Evolutionary conservation across 2,113 vertebrate species (phyloP).

Genomic region (Strix uralensis): DNA sequence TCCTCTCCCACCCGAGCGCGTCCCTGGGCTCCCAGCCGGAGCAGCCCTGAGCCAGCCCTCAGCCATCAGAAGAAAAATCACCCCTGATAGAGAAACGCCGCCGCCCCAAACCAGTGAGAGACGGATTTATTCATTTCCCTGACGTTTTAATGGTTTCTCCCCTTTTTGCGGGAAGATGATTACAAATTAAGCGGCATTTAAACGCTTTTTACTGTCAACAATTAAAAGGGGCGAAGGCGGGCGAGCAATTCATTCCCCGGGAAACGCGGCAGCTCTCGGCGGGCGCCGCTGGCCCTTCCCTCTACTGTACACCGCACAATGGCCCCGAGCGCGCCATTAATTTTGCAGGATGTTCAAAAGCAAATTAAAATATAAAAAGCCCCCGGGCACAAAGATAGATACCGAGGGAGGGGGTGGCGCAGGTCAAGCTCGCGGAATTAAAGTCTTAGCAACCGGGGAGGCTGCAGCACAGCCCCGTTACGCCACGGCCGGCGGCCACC

Average conservation of each 20-base stretch:
- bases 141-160: conserved; percentile 78
- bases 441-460: conserved; percentile 36
- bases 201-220: conserved; percentile 82
- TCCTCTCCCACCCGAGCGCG: not conserved
- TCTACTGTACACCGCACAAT: conserved; percentile 70
- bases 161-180: conserved; percentile 73
- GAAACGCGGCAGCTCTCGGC: conserved; percentile 73
- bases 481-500: not conserved
- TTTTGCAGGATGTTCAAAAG: conserved; percentile 70
- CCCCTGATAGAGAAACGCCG: conserved; percentile 50
- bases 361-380: conserved; percentile 78
- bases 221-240: conserved; percentile 74
- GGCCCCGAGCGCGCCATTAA: conserved; percentile 55
- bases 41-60: not conserved
- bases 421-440: conserved; percentile 44
- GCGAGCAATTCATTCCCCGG: conserved; percentile 80
- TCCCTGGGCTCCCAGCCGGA: not conserved
- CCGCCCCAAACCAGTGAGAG: conserved; percentile 8
- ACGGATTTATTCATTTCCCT: conserved; percentile 73
- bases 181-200: conserved; percentile 84
- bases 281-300: conserved; percentile 57
- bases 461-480: not conserved
- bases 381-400: conserved; percentile 59
- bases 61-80: conserved; percentile 56
- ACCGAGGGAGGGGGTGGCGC: conserved; percentile 13